A percentile compares a stretch with the other conserved stretches of the same genome.
phyloP scores from a whole-genome alignment of 2,113 vertebrate species.

The Peromyscus leucopus region DNA sequence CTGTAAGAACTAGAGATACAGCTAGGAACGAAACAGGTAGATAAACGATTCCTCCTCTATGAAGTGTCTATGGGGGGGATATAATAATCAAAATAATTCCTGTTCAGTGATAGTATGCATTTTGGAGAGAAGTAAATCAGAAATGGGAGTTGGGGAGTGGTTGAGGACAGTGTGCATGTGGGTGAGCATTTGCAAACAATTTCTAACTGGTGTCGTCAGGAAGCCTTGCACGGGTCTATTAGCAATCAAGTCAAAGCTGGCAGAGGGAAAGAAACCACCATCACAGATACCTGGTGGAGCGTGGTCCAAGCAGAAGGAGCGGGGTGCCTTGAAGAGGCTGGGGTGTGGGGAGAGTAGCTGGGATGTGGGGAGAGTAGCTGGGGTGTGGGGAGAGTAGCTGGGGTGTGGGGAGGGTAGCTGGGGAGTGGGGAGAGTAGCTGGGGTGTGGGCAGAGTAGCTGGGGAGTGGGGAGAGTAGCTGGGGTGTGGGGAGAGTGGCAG shows the following conservation, averaged over 20 bases:
- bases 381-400: too few relatives aligned
- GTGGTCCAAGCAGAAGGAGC: neutral
- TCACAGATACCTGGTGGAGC: neutral
- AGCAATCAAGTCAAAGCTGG: neutral
- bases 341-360: neutral
- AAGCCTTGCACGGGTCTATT: neutral
- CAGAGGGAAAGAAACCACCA: neutral
- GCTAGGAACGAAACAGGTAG: neutral
- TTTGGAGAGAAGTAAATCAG: slow-evolving; percentile 9
- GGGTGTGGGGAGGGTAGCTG: neutral
- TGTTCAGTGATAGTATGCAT: neutral
- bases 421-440: too few relatives aligned
- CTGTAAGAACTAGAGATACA: neutral
- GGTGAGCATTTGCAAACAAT: neutral
- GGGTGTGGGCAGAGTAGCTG: too few relatives aligned
- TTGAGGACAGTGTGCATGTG: neutral
- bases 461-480: too few relatives aligned
- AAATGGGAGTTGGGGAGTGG: neutral
- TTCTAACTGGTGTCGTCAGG: neutral
- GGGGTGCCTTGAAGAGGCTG: neutral
- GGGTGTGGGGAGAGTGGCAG: too few relatives aligned
- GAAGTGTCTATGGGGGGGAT: neutral
- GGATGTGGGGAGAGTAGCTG: too few relatives aligned
- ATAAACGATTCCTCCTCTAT: neutral
- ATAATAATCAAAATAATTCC: neutral